Evolutionary conservation across 2,797 vertebrate species (phyloP).

Genomic region (Helostoma temminkii): DNA sequence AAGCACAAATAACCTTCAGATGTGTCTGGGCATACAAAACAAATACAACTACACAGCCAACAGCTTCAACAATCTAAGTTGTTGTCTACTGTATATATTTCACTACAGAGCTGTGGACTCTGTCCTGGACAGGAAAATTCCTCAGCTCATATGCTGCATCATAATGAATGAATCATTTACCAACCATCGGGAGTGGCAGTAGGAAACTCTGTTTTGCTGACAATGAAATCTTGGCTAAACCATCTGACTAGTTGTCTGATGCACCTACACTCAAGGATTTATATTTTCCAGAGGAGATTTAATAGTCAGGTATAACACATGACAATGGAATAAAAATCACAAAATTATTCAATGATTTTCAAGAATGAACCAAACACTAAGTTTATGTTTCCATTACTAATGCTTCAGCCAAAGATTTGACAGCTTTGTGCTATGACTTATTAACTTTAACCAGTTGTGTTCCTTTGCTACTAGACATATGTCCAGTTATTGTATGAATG

Average conservation of each 20-base stretch:
- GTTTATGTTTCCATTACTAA: not conserved
- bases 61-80: not conserved
- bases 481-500: constrained; percentile 24
- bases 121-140: constrained; percentile 21
- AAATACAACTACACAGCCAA: too few species aligned
- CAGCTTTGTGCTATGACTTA: constrained; percentile 31
- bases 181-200: constrained; percentile 24
- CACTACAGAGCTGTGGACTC: constrained; percentile 56
- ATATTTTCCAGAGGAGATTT: not conserved
- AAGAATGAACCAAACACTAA: constrained; percentile 10
- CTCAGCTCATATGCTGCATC: constrained; percentile 27
- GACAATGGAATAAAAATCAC: not conserved
- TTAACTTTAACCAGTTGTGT: constrained; percentile 35
- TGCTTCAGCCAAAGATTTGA: not conserved
- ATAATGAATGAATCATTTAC: constrained; percentile 67
- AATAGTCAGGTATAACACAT: not conserved
- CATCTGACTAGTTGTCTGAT: not conserved
- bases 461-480: constrained; percentile 6
- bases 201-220: not conserved
- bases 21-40: too few species aligned
- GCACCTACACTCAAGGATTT: not conserved
- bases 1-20: not conserved
- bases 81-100: not conserved
- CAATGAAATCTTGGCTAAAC: not conserved
- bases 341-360: not conserved